Evolutionary conservation across 1,140 invertebrate species (phyloP).

Genomic region (Lordiphosa clarofinis): DNA sequence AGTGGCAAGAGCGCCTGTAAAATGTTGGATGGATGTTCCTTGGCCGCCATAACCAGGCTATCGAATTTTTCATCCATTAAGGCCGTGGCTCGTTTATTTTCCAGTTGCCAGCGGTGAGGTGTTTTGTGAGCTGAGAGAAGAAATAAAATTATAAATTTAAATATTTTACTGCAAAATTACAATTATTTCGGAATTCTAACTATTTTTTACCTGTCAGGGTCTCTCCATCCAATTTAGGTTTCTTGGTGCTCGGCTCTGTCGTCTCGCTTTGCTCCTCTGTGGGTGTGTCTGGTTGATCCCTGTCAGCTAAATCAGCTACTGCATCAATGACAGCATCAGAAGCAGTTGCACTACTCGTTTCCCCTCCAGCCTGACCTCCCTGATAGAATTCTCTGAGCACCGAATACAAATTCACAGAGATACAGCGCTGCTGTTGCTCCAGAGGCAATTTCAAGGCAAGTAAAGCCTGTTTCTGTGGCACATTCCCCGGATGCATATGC

Average conservation of each 20-base stretch:
- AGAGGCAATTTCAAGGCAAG: constrained; percentile 88
- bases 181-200: too few species aligned
- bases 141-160: too few species aligned
- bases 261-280: constrained; percentile 51
- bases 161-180: too few species aligned
- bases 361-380: constrained; percentile 17
- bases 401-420: constrained; percentile 87
- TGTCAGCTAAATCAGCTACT: not conserved
- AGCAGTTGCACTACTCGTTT: not conserved
- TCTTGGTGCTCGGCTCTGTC: constrained; percentile 53
- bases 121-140: constrained; percentile 7
- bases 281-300: constrained; percentile 15
- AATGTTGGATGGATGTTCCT: constrained; percentile 91
- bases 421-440: constrained; percentile 84
- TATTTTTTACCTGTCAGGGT: constrained; percentile 7
- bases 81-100: constrained; percentile 83
- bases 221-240: constrained; percentile 71
- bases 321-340: not conserved
- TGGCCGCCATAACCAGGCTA: constrained; percentile 88
- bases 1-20: constrained; percentile 87
- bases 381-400: constrained; percentile 84
- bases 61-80: constrained; percentile 85
- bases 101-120: constrained; percentile 64
- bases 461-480: constrained; percentile 87
- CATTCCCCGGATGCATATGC: constrained; percentile 89